A percentile compares a stretch with the other conserved stretches of the same genome.
Conservation (phyloP, 2,797 vertebrate genomes). For the Falco novaeseelandiae region DNA sequence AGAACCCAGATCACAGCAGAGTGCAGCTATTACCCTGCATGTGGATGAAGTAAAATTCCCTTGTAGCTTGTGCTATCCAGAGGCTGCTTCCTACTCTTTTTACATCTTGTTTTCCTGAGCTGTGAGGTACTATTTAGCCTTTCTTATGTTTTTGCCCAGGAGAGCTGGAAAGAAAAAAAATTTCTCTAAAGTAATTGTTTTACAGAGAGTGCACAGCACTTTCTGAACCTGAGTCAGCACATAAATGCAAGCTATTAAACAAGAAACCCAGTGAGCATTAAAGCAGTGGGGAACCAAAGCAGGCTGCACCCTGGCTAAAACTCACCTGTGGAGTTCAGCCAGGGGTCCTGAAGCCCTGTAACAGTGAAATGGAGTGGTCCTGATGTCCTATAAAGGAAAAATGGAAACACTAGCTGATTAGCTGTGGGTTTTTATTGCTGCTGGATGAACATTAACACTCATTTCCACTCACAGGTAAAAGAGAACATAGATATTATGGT, state of each 20-base stretch:
- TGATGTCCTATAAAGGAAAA: not conserved
- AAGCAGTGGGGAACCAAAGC: not conserved
- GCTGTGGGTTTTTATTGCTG: not conserved
- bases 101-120: not conserved
- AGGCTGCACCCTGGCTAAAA: not conserved
- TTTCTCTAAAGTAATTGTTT: conserved; percentile 19
- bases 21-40: not conserved
- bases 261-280: not conserved
- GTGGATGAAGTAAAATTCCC: not conserved
- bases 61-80: not conserved
- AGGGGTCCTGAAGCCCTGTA: not conserved
- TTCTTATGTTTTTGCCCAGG: not conserved
- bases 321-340: not conserved
- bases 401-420: not conserved
- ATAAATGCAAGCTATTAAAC: not conserved
- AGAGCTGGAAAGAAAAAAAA: not conserved
- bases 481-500: not conserved
- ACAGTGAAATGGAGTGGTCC: not conserved
- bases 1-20: not conserved
- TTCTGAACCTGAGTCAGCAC: not conserved
- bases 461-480: not conserved
- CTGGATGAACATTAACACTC: not conserved
- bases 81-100: not conserved
- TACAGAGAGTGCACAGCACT: not conserved
- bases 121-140: not conserved